phyloP scores from a whole-genome alignment of 2,113 vertebrate species.

The Gadus macrocephalus region DNA sequence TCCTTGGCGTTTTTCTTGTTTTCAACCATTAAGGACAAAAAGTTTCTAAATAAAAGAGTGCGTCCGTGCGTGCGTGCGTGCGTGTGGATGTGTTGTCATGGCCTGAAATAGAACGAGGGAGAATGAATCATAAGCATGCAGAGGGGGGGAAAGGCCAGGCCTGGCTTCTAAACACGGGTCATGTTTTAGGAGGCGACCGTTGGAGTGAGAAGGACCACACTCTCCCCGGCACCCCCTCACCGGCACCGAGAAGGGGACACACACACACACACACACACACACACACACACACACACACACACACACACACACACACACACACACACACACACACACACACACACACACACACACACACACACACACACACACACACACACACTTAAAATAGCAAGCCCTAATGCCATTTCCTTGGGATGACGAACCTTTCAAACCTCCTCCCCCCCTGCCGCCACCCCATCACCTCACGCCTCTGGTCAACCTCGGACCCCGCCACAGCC shows the following conservation, averaged over 20 bases:
- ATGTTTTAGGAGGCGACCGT: conserved; percentile 23
- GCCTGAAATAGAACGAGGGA: conserved; percentile 23
- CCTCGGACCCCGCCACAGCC: not conserved
- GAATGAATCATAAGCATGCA: conserved; percentile 43
- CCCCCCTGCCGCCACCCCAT: not conserved
- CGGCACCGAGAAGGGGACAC: not conserved
- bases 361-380: not conserved
- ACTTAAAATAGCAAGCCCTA: not conserved
- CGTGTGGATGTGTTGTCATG: not conserved
- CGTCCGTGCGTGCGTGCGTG: not conserved
- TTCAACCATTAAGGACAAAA: too few species aligned
- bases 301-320: not conserved
- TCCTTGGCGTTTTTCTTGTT: too few species aligned
- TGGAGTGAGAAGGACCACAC: conserved; percentile 10
- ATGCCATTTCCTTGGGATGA: too few species aligned
- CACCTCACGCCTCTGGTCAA: not conserved
- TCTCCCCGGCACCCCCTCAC: not conserved
- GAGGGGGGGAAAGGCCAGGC: conserved; percentile 14
- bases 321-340: not conserved
- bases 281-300: not conserved
- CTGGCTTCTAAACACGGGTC: conserved; percentile 20
- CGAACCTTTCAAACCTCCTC: not conserved
- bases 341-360: not conserved
- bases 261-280: too few species aligned
- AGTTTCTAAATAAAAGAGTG: conserved; percentile 35